Percentiles rank a stretch among this genome's conserved stretches.
phyloP scores from a whole-genome alignment of 2,888 invertebrate species.

The Diaperis boleti region DNA sequence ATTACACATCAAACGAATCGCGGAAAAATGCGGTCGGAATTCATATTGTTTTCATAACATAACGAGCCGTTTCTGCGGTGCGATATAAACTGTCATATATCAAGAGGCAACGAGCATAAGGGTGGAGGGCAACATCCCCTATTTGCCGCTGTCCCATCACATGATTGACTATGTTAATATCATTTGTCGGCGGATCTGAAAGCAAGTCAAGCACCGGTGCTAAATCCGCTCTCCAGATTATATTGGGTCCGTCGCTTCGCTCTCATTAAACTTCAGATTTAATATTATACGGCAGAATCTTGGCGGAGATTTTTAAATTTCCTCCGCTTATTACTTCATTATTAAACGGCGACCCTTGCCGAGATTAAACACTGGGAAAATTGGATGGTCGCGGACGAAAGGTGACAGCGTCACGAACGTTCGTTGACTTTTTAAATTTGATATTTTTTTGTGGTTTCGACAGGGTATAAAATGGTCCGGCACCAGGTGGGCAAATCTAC shows the following conservation, averaged over 20 bases:
- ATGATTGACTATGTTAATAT: constrained; percentile 67
- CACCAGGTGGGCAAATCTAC: no score
- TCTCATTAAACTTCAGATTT: constrained; percentile 41
- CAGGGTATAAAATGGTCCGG: no score
- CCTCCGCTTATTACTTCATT: constrained; percentile 37
- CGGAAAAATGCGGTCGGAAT: constrained; percentile 67
- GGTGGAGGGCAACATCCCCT: constrained; percentile 50
- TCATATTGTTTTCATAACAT: constrained; percentile 68
- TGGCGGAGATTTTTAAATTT: constrained; percentile 37
- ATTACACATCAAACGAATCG: constrained; percentile 67
- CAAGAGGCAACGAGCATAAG: constrained; percentile 59
- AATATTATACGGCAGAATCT: constrained; percentile 31
- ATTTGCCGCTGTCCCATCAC: constrained; percentile 54
- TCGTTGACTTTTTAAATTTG: no score
- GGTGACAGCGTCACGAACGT: constrained; percentile 14
- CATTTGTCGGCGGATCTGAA: constrained; percentile 61
- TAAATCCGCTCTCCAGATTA: constrained; percentile 59
- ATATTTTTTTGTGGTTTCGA: no score
- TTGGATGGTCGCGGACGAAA: neutral
- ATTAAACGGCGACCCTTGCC: constrained; percentile 31
- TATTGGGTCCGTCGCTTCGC: constrained; percentile 48
- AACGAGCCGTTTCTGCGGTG: constrained; percentile 60
- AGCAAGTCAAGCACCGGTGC: constrained; percentile 59
- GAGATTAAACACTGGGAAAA: constrained; percentile 26
- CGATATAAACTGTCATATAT: constrained; percentile 60